phyloP scores from a whole-genome alignment of 2,888 invertebrate species.

The Cephus runcator region DNA sequence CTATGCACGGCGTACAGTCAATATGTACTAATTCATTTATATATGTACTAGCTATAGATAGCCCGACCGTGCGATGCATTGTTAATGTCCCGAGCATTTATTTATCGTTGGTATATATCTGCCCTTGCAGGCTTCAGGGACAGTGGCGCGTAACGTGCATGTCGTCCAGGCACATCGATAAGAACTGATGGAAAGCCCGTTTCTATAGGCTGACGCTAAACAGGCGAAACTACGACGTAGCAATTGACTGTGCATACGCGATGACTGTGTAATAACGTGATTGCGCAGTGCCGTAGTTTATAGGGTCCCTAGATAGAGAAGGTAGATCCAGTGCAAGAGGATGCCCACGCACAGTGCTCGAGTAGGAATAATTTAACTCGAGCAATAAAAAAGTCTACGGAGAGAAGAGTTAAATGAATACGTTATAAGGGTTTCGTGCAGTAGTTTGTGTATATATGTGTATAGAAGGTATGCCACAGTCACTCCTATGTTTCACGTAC shows the following conservation, averaged over 20 bases:
- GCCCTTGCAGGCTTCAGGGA: constrained; percentile 54
- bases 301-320: background rate
- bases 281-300: background rate
- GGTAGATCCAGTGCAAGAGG: background rate
- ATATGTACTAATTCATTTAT: background rate
- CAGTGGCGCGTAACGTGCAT: constrained; percentile 24
- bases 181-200: background rate
- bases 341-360: background rate
- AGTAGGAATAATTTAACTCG: background rate
- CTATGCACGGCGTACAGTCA: background rate
- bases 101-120: constrained; percentile 48
- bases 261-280: background rate
- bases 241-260: background rate
- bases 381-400: background rate
- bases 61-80: constrained; percentile 29
- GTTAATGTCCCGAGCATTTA: constrained; percentile 44
- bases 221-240: background rate
- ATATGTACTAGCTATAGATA: background rate
- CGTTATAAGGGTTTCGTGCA: background rate
- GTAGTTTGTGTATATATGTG: background rate
- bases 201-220: background rate
- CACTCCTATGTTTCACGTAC: background rate
- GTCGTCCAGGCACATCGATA: background rate
- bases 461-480: background rate
- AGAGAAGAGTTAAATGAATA: background rate